phyloP scores from a whole-genome alignment of 2,888 invertebrate genomes.

The Meteorus colon region DNA sequence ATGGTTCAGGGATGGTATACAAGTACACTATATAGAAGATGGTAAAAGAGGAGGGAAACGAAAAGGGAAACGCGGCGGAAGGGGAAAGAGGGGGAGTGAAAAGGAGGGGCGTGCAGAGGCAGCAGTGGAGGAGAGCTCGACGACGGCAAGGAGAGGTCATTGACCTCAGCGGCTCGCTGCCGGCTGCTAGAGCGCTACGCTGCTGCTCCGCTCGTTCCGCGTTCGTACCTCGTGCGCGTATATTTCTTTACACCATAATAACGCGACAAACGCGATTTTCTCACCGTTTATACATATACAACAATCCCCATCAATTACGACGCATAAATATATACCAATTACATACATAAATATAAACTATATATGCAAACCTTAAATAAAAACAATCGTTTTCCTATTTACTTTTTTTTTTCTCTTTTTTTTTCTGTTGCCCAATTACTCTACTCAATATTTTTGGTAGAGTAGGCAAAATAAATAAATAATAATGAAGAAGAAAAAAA shows the following conservation, averaged over 20 bases:
- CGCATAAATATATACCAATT: neutral
- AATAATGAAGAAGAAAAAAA: neutral
- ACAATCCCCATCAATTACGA: neutral
- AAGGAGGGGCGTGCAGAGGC: slow-evolving; percentile 30
- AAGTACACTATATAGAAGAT: neutral
- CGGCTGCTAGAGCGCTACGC: slow-evolving; percentile 72
- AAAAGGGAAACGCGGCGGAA: slow-evolving; percentile 8
- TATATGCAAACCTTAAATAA: neutral
- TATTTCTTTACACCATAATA: slow-evolving; percentile 53
- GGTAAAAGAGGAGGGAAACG: slow-evolving; percentile 28
- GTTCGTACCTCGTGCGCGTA: slow-evolving; percentile 67
- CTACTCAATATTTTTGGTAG: neutral
- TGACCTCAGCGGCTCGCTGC: slow-evolving; percentile 73
- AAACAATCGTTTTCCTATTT: neutral
- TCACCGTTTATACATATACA: slow-evolving; percentile 14
- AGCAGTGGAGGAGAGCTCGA: slow-evolving; percentile 62
- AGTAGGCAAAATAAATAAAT: neutral
- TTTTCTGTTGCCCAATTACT: neutral
- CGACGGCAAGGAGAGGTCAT: slow-evolving; percentile 71
- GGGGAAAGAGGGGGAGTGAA: slow-evolving; percentile 36
- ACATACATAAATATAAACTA: slow-evolving; percentile 12
- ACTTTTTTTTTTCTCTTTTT: no score
- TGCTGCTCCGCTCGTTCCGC: slow-evolving; percentile 62
- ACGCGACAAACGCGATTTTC: slow-evolving; percentile 40
- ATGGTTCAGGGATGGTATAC: neutral